Base-by-base conservation (phyloP, 2,113 vertebrate species). In the Ctenomys sociabilis region DNA sequence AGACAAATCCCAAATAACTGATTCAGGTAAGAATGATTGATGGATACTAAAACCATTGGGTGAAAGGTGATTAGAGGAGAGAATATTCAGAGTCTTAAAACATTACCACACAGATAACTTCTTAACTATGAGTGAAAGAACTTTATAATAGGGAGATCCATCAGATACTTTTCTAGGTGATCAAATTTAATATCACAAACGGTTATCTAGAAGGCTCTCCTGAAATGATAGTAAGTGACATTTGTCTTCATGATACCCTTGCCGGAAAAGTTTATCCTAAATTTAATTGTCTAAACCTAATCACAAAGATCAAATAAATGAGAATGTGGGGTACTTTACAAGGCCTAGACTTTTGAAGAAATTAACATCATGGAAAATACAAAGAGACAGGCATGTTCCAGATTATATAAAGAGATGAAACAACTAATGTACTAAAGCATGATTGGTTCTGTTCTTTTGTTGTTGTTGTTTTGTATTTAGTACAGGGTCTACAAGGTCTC, bases 321-420 rank as follows among this genome's bases (percentile, higher is more conserved):
- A 88, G 81, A 72, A 72, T 78, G 45, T 82, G 43, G 30, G 43
- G 37, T 22, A 94, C 35, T 37, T 95, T 93, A 80, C 4, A 70
- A 95, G 40, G 45, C 35, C 77, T 85, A 32, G 45, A 85, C 30
- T 93, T 95, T 52, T 88, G 84, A 91, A 91, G 45, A 95, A 96
- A 97, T 85, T 83, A 84, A 77, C 43, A 35, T 73, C 77, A 85
- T n/a, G 45, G 64, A 59, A 80, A 90, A 68, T 21, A 92, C 81
- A 59, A 40, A 59, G 32, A 68, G 32, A 88, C 37, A 88, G 35
- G 16, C 63, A 85, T 88, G 19, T 63, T 88, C 81, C 92, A 93
- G 90, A 93, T 87, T 90, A 83, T 81, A 87, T 82, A 40, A 88
- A 96, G 78, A 95, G 45, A 84, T 32, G 81, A 95, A 93, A 80